A percentile compares a stretch with the other conserved stretches of the same genome.
Evolutionary conservation across 2,797 vertebrate species (phyloP).

Genomic region (Syngnathus acus): DNA sequence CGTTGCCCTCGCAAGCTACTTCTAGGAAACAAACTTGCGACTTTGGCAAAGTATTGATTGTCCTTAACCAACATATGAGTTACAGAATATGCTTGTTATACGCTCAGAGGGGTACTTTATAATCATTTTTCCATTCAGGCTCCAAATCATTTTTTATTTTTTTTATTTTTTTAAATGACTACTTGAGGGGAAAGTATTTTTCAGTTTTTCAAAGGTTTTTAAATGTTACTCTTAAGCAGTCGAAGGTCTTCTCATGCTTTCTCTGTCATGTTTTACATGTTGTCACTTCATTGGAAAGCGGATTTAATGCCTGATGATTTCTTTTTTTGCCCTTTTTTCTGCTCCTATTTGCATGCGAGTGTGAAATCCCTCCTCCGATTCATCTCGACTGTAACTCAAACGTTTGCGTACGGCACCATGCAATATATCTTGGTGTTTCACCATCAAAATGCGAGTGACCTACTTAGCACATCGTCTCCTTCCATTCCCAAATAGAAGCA

Average conservation of each 20-base stretch:
- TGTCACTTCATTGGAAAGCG: background rate
- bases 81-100: too few species aligned
- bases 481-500: conserved; percentile 27
- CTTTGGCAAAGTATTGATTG: background rate
- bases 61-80: too few species aligned
- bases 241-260: background rate
- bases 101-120: too few species aligned
- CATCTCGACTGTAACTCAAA: conserved; percentile 16
- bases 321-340: background rate
- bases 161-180: too few species aligned
- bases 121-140: too few species aligned
- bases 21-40: conserved; percentile 7
- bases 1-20: conserved; percentile 32
- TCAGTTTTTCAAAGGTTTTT: background rate
- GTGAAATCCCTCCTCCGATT: conserved; percentile 18
- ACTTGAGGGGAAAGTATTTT: too few species aligned
- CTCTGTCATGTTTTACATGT: background rate
- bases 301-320: background rate
- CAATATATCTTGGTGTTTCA: conserved; percentile 13
- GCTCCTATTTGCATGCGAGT: conserved; percentile 5
- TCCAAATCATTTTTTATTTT: too few species aligned
- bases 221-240: background rate
- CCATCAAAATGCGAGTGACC: conserved; percentile 34
- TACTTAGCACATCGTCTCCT: conserved; percentile 30
- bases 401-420: background rate